phyloP scores from a whole-genome alignment of 1,140 invertebrate genomes.

The Monochamus saltuarius region DNA sequence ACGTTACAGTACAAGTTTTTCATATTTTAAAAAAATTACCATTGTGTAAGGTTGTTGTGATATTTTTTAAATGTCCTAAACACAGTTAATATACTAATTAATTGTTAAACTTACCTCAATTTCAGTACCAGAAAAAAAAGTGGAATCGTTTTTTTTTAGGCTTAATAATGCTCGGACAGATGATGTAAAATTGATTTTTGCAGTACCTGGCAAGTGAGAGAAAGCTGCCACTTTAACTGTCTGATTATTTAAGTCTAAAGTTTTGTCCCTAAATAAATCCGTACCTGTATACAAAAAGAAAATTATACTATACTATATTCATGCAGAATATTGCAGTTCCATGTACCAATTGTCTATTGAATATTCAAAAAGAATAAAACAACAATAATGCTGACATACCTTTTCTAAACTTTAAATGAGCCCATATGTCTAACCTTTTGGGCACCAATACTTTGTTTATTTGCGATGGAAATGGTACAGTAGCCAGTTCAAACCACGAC shows the following conservation, averaged over 20 bases:
- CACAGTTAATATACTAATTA: too few relatives aligned
- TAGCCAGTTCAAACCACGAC: slow-evolving; percentile 67
- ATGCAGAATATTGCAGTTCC: too few relatives aligned
- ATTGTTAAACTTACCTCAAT: slow-evolving; percentile 61
- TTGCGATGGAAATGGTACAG: slow-evolving; percentile 68
- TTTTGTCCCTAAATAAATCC: slow-evolving; percentile 62
- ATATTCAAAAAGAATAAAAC: too few relatives aligned
- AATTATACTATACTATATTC: too few relatives aligned
- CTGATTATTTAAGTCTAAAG: slow-evolving; percentile 57
- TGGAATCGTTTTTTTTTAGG: neutral
- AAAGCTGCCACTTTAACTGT: slow-evolving; percentile 64
- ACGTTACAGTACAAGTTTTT: too few relatives aligned
- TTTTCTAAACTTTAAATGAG: slow-evolving; percentile 59
- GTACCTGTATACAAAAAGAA: slow-evolving; percentile 15
- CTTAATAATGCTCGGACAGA: neutral
- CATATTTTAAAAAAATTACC: too few relatives aligned
- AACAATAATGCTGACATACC: slow-evolving; percentile 40
- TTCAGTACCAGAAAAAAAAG: slow-evolving; percentile 59
- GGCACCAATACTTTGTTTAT: slow-evolving; percentile 56
- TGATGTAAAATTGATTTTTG: slow-evolving; percentile 40
- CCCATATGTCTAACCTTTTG: slow-evolving; percentile 65
- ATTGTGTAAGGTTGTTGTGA: too few relatives aligned
- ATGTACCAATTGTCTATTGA: too few relatives aligned
- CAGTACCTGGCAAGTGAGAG: slow-evolving; percentile 68
- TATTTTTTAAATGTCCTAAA: too few relatives aligned